Evolutionary conservation across 2,888 invertebrate genomes (phyloP), one percentile per base, ranked within the genome.

Genomic region (Camponotus fellah): DNA sequence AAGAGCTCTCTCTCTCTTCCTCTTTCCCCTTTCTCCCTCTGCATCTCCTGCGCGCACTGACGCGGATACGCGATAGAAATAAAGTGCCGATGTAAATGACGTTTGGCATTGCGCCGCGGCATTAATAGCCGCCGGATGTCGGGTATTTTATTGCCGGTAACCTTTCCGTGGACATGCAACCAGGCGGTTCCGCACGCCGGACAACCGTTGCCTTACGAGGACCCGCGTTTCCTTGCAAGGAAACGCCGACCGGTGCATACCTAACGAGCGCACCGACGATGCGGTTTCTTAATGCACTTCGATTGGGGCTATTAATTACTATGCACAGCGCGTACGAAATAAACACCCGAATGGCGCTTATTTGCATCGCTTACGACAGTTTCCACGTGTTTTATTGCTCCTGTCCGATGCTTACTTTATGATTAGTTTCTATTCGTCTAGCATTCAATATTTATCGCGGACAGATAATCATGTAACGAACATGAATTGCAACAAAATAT

Each of bases 241-340:
- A 77, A 85, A 86, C 88, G 76, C 89, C 85, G 71, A 77, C 81
- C 86, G 79, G 75, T 84, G 87, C 82, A 91, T 86, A 86, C 84
- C 87, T 89, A 89, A 92, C 84, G 87, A 86, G 87, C 86, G 84
- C 86, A 53, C 65, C 82, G 86, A 89, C 89, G 88, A 65, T 85
- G 83, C 74, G 66, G 79, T 88, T 86, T 89, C 86, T 88, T 89
- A 91, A 91, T 89, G 88, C 82, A 74, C 85, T 71, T 71, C 84
- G 90, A 91, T 92, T 77, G 85, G 40, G 40, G 86, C 85, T 82
- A 89, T 92, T 91, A 92, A 90, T 91, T 92, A 89, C 76, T 64
- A 88, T 85, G 76, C 77, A 43, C 56, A 65, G 17, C 75, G 10
- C 85, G 62, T 62, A 60, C 64, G 85, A 89, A 92, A 92, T 87